Evolutionary conservation across 1,140 invertebrate genomes (phyloP).

Genomic region (Cotesia chilonis): DNA sequence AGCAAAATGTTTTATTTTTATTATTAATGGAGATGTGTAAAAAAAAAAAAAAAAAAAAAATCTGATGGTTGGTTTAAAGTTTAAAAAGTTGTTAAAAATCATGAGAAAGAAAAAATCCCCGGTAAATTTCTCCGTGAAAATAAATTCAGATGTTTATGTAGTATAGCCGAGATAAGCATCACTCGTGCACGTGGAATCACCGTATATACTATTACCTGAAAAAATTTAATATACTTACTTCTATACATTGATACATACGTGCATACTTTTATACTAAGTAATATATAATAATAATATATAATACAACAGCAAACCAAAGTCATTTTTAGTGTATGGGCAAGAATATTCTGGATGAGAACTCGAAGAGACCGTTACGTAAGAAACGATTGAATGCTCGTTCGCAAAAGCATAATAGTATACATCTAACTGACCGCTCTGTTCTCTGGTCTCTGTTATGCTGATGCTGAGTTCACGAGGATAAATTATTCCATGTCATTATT

Average conservation of each 20-base stretch:
- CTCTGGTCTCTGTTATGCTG: no score
- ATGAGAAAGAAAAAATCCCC: slow-evolving; percentile 1
- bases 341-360: slow-evolving; percentile 41
- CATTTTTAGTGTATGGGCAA: slow-evolving; percentile 13
- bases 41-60: no score
- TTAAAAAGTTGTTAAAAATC: no score
- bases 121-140: slow-evolving; percentile 14
- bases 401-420: slow-evolving; percentile 20
- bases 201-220: not conserved
- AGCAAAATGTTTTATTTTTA: no score
- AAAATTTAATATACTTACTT: not conserved
- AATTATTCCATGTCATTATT: no score
- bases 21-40: no score
- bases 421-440: slow-evolving; percentile 9
- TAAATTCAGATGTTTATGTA: slow-evolving; percentile 24
- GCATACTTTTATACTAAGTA: not conserved
- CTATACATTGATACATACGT: not conserved
- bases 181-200: slow-evolving; percentile 23
- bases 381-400: slow-evolving; percentile 40
- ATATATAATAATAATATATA: no score
- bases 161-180: slow-evolving; percentile 6
- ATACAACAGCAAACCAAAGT: slow-evolving; percentile 11
- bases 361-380: slow-evolving; percentile 50
- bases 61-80: no score
- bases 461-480: no score